Conservation (phyloP, 2,113 vertebrate species). For the Orycteropus afer region DNA sequence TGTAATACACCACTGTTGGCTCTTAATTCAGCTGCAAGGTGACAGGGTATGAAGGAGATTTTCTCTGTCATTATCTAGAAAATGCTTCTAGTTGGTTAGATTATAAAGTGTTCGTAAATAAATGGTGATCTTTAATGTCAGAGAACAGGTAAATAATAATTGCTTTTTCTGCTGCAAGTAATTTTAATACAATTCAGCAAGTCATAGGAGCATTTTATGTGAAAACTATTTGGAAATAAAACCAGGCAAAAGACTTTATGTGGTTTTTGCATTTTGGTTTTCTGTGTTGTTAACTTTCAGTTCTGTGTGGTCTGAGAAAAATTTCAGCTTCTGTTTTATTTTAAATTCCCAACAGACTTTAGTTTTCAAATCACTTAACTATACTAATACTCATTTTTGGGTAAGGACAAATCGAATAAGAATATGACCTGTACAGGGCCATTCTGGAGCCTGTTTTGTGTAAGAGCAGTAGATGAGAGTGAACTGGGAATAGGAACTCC, state of each 20-base stretch:
- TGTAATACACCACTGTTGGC: background rate
- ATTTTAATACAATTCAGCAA: conserved; percentile 56
- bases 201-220: conserved; percentile 52
- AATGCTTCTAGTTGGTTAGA: conserved; percentile 28
- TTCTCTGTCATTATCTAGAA: conserved; percentile 50
- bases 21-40: background rate
- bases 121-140: conserved; percentile 62
- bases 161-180: conserved; percentile 48
- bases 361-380: conserved; percentile 64
- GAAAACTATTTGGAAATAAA: conserved; percentile 59
- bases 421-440: background rate
- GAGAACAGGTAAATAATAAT: conserved; percentile 56
- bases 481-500: conserved; percentile 5
- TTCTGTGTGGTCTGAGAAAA: conserved; percentile 65
- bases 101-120: conserved; percentile 52
- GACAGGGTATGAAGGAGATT: conserved; percentile 2
- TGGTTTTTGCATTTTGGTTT: conserved; percentile 73
- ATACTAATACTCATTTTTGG: conserved; percentile 43
- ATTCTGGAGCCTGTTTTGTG: background rate
- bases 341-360: conserved; percentile 67
- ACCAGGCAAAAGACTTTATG: conserved; percentile 49
- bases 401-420: conserved; percentile 48
- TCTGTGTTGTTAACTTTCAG: conserved; percentile 59
- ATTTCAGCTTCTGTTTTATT: conserved; percentile 52
- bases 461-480: background rate